Evolutionary conservation across 2,113 vertebrate species (phyloP).

Genomic region (Copsychus sechellarum): DNA sequence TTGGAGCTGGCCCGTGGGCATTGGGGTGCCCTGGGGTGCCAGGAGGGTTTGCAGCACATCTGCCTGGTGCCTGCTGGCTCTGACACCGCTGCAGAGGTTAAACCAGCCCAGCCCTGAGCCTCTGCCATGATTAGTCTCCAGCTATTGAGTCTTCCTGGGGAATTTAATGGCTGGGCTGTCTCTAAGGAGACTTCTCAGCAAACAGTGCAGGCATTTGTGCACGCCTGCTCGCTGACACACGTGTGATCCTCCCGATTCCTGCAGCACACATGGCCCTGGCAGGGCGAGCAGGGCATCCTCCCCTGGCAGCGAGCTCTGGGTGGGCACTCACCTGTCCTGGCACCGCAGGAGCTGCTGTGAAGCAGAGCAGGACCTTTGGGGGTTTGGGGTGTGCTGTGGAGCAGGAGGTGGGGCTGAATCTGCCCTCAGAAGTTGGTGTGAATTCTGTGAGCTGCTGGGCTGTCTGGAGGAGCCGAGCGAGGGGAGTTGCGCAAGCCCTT

Average conservation of each 20-base stretch:
- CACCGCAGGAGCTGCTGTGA: background rate
- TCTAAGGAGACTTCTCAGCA: conserved; percentile 6
- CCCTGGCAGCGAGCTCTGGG: background rate
- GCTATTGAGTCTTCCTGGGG: background rate
- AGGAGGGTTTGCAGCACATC: rapidly evolving
- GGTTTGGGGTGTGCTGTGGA: background rate
- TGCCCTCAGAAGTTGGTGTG: background rate
- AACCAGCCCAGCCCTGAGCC: rapidly evolving
- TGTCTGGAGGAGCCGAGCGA: background rate
- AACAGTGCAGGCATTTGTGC: background rate
- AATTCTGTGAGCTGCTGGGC: background rate
- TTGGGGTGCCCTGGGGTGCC: background rate
- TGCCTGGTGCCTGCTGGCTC: background rate
- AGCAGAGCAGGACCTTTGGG: background rate
- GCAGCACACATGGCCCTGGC: background rate
- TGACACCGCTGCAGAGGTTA: background rate
- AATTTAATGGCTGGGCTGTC: background rate
- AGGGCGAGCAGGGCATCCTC: background rate
- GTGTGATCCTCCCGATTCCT: background rate
- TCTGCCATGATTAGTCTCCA: background rate
- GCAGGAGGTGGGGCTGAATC: background rate
- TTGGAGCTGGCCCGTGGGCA: background rate
- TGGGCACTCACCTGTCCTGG: rapidly evolving
- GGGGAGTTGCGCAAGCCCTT: background rate
- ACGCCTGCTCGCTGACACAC: background rate